phyloP scores from a whole-genome alignment of 2,113 vertebrate species.

The Todiramphus chloris region DNA sequence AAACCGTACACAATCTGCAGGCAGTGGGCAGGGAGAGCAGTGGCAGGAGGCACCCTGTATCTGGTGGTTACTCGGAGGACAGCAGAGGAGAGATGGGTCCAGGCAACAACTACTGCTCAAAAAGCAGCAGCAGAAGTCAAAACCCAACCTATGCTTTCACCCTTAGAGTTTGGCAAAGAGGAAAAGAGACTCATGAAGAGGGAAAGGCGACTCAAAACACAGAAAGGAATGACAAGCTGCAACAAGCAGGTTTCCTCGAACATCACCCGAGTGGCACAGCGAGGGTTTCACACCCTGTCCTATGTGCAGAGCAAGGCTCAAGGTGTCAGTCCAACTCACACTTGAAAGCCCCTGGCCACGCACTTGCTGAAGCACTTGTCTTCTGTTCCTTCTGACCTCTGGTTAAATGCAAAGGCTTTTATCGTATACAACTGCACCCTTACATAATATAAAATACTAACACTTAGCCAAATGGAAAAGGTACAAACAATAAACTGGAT shows the following conservation, averaged over 20 bases:
- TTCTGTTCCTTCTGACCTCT: not conserved
- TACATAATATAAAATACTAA: not conserved
- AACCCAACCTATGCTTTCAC: not conserved
- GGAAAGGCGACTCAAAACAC: not conserved
- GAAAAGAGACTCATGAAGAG: not conserved
- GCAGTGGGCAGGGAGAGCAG: not conserved
- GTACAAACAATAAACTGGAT: not conserved
- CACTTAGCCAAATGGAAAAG: not conserved
- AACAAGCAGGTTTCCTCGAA: not conserved
- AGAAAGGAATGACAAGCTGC: not conserved
- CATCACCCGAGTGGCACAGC: not conserved
- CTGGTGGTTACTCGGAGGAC: not conserved
- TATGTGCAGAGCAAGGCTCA: accelerated
- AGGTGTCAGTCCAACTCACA: not conserved
- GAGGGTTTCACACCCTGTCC: not conserved
- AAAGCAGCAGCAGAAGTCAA: not conserved
- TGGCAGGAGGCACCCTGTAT: not conserved
- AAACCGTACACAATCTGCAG: not conserved
- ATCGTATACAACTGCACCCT: not conserved
- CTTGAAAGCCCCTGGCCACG: not conserved
- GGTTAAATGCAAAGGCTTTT: not conserved
- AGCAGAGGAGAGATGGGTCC: not conserved
- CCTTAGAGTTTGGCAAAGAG: not conserved
- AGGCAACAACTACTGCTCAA: not conserved
- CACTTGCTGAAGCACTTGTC: not conserved